Evolutionary conservation across 2,113 vertebrate species (phyloP).

Genomic region (Sturnira hondurensis): DNA sequence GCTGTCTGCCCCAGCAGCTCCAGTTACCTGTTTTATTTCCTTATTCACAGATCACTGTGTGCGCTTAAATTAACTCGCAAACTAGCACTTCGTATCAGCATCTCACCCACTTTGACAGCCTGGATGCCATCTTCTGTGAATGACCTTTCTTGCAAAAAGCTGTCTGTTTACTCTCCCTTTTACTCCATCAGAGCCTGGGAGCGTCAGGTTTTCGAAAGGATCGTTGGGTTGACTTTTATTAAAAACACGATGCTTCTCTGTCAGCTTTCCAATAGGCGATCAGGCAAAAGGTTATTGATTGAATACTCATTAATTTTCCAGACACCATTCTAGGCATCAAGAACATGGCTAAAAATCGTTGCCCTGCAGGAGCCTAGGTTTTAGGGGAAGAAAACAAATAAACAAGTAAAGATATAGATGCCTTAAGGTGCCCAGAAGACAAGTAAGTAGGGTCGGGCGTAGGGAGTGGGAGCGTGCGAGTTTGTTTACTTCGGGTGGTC

Average conservation of each 20-base stretch:
- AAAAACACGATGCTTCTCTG: background rate
- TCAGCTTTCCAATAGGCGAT: background rate
- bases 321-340: background rate
- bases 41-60: background rate
- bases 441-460: background rate
- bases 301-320: background rate
- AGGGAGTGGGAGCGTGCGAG: fast-evolving
- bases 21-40: background rate
- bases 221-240: background rate
- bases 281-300: background rate
- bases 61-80: background rate
- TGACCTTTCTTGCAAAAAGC: background rate
- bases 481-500: background rate
- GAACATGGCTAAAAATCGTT: background rate
- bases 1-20: background rate
- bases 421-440: background rate
- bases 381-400: background rate
- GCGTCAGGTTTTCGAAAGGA: background rate
- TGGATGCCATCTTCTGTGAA: background rate
- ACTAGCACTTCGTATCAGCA: background rate
- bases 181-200: background rate
- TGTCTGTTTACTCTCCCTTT: background rate
- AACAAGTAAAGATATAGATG: background rate
- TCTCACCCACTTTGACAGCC: background rate
- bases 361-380: background rate